A percentile compares a stretch with the other conserved stretches of the same genome.
These are phyloP conservation scores for Rhagonycha lutea DNA, from an alignment of 2,888 invertebrate species.

Conservation along the genomic window DNA sequence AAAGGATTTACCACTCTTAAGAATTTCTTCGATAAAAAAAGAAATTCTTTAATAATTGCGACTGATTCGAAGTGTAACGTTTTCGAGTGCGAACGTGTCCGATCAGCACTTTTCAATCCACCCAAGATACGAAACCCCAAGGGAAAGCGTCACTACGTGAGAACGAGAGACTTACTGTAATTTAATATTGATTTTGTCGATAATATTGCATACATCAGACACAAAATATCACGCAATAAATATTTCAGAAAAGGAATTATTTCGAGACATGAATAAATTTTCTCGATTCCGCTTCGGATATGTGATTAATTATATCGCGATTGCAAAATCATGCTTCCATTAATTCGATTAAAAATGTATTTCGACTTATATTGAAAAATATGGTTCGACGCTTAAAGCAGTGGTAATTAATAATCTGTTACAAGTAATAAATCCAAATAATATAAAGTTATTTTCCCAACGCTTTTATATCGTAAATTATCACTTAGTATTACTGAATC, in stretches of 20 bases:
- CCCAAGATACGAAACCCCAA: conserved; percentile 20
- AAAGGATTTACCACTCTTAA: not conserved
- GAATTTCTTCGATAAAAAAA: not conserved
- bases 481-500: not conserved
- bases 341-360: not conserved
- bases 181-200: conserved; percentile 30
- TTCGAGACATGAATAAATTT: not conserved
- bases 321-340: not conserved
- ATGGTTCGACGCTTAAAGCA: not conserved
- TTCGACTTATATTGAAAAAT: not conserved
- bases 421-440: not conserved
- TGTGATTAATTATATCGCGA: not conserved
- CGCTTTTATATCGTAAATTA: not conserved
- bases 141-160: conserved; percentile 25
- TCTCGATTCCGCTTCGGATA: not conserved
- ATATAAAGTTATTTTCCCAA: not conserved
- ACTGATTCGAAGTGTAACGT: conserved; percentile 18
- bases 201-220: conserved; percentile 21
- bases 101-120: conserved; percentile 27
- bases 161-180: conserved; percentile 28
- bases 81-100: conserved; percentile 26
- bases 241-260: not conserved
- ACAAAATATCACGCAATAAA: not conserved
- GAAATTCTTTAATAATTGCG: not conserved
- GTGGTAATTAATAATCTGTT: not conserved